Conservation (phyloP, 2,888 invertebrate genomes). For the Dendrolimus pini region DNA sequence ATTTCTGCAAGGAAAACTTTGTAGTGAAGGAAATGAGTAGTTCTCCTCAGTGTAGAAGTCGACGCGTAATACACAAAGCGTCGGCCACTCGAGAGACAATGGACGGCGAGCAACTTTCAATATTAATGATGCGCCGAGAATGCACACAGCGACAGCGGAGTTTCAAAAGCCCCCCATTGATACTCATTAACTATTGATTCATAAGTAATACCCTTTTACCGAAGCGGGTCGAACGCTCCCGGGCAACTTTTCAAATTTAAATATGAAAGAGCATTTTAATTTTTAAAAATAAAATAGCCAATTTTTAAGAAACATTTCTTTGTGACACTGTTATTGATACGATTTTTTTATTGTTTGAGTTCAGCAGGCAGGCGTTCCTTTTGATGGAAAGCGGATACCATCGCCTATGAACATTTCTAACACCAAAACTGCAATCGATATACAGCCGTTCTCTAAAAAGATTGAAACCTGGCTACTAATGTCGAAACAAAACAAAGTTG, state of each 20-base stretch:
- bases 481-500: too few species aligned
- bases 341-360: too few species aligned
- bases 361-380: too few species aligned
- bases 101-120: conserved; percentile 62
- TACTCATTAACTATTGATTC: conserved; percentile 75
- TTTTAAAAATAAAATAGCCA: conserved; percentile 32
- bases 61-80: conserved; percentile 64
- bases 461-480: too few species aligned
- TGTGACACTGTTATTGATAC: background rate
- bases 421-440: too few species aligned
- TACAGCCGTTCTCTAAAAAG: too few species aligned
- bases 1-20: conserved; percentile 49
- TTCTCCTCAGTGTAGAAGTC: conserved; percentile 48
- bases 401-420: too few species aligned
- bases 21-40: conserved; percentile 62
- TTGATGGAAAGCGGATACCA: too few species aligned
- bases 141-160: conserved; percentile 61
- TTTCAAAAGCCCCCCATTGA: conserved; percentile 69
- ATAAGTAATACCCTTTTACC: conserved; percentile 73
- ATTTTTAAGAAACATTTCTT: background rate
- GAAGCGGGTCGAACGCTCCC: conserved; percentile 39
- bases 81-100: conserved; percentile 64
- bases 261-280: conserved; percentile 49
- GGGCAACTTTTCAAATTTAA: conserved; percentile 68
- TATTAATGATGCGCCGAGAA: conserved; percentile 72